Percentiles rank a stretch among this genome's conserved stretches.
phyloP scores from a whole-genome alignment of 2,888 invertebrate species.

The Stenichneumon culpator region DNA sequence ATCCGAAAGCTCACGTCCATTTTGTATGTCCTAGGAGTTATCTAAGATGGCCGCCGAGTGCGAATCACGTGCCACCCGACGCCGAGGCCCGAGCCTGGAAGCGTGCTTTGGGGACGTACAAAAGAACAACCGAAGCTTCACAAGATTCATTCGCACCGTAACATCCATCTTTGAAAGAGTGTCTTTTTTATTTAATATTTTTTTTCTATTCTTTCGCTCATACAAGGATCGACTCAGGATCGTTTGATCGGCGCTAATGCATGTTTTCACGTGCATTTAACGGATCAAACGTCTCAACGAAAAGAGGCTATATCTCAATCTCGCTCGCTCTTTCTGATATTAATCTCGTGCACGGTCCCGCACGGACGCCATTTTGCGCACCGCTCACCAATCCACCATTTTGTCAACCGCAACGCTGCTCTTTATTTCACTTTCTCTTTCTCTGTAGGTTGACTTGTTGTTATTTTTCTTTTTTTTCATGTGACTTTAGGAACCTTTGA shows the following conservation, averaged over 20 bases:
- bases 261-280: constrained; percentile 47
- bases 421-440: constrained; percentile 8
- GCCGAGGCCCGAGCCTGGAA: constrained; percentile 65
- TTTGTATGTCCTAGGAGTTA: constrained; percentile 27
- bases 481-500: constrained; percentile 68
- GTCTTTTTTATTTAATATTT: constrained; percentile 72
- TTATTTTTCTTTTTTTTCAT: constrained; percentile 58
- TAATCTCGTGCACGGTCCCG: constrained; percentile 77
- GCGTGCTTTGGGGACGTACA: constrained; percentile 70
- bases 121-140: constrained; percentile 79
- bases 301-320: constrained; percentile 84
- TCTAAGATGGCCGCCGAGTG: constrained; percentile 62
- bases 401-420: constrained; percentile 35
- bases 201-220: constrained; percentile 65
- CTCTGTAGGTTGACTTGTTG: constrained; percentile 12
- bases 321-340: constrained; percentile 77
- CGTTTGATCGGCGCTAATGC: constrained; percentile 55
- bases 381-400: constrained; percentile 45
- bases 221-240: constrained; percentile 76
- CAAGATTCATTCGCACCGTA: constrained; percentile 84
- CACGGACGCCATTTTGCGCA: constrained; percentile 68
- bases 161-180: constrained; percentile 84
- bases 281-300: constrained; percentile 80
- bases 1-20: constrained; percentile 33
- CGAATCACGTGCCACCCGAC: constrained; percentile 62